phyloP scores from a whole-genome alignment of 2,797 vertebrate genomes.

The Pteronotus mesoamericanus region DNA sequence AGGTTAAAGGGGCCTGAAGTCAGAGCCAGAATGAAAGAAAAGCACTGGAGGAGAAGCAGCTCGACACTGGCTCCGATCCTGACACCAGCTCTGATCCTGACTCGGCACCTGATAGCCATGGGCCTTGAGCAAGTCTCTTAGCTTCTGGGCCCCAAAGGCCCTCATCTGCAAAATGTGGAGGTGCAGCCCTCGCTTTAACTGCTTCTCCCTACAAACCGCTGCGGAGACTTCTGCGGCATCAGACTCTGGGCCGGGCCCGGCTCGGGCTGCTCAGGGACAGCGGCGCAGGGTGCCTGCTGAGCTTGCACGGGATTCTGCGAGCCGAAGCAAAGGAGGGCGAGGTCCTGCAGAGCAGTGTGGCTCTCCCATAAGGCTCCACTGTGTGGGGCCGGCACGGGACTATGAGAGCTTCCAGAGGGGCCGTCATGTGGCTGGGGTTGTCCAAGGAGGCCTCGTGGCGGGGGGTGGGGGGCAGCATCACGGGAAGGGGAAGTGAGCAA shows the following conservation, averaged over 20 bases:
- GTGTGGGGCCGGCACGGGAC: background rate
- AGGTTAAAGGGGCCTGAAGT: background rate
- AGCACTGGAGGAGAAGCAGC: background rate
- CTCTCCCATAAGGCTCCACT: background rate
- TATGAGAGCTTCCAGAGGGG: background rate
- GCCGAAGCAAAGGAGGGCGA: background rate
- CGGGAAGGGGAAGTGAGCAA: background rate
- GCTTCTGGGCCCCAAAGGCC: background rate
- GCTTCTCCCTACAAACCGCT: background rate
- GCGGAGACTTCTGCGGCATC: background rate
- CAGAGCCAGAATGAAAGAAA: background rate
- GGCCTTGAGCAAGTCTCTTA: background rate
- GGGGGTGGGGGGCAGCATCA: background rate
- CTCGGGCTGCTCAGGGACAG: background rate
- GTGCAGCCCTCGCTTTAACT: background rate
- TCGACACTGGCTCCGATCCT: background rate
- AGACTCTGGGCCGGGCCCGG: background rate
- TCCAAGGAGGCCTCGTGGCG: background rate
- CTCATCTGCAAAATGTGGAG: background rate
- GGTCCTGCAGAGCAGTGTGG: background rate
- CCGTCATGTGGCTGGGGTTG: background rate
- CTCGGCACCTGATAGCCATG: background rate
- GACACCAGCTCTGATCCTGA: too few relatives aligned
- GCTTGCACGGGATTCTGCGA: rapidly evolving
- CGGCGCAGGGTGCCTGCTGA: background rate